Percentiles rank a stretch among this genome's conserved stretches.
Conservation (phyloP, 2,888 invertebrate species). For the Xestia sexstrigata region DNA sequence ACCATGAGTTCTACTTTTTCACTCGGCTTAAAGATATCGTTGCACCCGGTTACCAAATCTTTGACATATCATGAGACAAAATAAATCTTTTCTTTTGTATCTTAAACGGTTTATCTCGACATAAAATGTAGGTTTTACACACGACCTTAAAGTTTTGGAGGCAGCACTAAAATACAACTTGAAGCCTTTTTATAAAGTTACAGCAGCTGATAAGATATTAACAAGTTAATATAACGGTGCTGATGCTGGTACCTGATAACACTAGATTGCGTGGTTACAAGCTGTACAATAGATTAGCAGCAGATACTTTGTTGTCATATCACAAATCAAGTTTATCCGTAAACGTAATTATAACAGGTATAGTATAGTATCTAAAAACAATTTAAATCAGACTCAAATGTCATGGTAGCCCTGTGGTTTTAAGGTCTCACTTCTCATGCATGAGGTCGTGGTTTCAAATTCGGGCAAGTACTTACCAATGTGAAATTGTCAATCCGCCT, state of each 20-base stretch:
- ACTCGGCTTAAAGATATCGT: not conserved
- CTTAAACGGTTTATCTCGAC: conserved; percentile 6
- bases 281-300: not conserved
- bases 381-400: not conserved
- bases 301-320: not conserved
- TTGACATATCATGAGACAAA: not conserved
- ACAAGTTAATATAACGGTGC: not conserved
- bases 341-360: not conserved
- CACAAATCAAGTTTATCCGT: conserved; percentile 3
- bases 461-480: not conserved
- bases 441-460: not conserved
- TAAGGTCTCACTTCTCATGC: not conserved
- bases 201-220: conserved; percentile 1
- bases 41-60: conserved; percentile 15
- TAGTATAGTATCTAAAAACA: not conserved
- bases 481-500: not conserved
- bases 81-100: conserved; percentile 15
- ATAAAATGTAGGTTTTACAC: conserved; percentile 27
- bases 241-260: conserved; percentile 10
- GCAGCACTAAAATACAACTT: not conserved
- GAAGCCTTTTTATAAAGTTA: conserved; percentile 6
- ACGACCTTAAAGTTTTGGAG: conserved; percentile 6
- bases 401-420: not conserved
- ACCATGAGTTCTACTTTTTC: conserved; percentile 15
- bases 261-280: not conserved